Base-by-base conservation (phyloP, 2,888 invertebrate species). In the Drosophila longiperda region DNA sequence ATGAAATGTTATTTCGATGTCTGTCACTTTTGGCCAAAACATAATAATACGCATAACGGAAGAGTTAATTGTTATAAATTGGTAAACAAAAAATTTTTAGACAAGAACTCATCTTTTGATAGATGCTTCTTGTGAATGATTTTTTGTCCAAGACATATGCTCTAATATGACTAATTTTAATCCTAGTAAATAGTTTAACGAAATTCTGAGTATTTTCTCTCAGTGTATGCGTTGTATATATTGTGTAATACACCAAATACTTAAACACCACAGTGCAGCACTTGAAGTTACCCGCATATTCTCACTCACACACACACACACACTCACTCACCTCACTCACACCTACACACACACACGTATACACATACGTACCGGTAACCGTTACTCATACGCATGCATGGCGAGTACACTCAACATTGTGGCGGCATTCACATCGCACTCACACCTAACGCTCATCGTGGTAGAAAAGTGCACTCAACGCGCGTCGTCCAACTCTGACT, bases 341-440 rank as follows among this genome's bases (percentile, higher is more conserved):
- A 55, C 34, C 49, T 54, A 58, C 60, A 36, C 45, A 29, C 32
- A 48, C 26, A n/a, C n/a, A n/a, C n/a, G n/a, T n/a, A n/a, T n/a
- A 45, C 45, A 23, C 20, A 45, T 23, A 23, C 15, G 20, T 15
- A 66, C 55, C 78, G 53, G 57, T 68, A 72, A 81, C 54, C 78
- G 81, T 83, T 89, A 85, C 86, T 85, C 86, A 88, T 78, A 89
- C 83, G 85, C 89, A 83, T 90, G 79, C 87, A 88, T 86, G 73
- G 89, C 81, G 75, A 89, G 90, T 82, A 89, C 89, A 81, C 89
- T 86, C 71, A 74, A 74, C 89, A 81, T 76, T 82, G 80, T 78
- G 78, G 63, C 73, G 64, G 67, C 71, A 71, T 80, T 73, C 75
- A 66, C 66, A n/a, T 65, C 66, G 45, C 69, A 73, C 65, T 52